Conservation (phyloP, 2,888 invertebrate genomes). For the Stenichneumon culpator region DNA sequence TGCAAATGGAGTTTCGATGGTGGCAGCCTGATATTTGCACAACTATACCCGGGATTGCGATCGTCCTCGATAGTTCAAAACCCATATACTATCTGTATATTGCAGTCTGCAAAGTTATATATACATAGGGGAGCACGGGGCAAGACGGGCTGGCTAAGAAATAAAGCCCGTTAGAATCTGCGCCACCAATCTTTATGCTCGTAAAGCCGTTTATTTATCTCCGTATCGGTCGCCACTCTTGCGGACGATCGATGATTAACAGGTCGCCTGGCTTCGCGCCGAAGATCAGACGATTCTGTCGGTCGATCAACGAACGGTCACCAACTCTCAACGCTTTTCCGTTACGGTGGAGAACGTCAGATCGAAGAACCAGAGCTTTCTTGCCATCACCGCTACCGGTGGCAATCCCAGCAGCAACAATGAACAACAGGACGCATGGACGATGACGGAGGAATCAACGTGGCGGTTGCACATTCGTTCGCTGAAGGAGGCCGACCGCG, state of each 20-base stretch:
- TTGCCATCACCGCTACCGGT: constrained; percentile 48
- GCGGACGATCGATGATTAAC: constrained; percentile 65
- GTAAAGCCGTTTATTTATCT: constrained; percentile 39
- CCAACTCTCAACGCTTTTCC: constrained; percentile 90
- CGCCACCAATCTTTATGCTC: constrained; percentile 3
- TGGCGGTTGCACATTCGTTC: constrained; percentile 92
- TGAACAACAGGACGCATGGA: constrained; percentile 65
- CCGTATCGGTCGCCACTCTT: constrained; percentile 50
- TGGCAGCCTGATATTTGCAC: constrained; percentile 67
- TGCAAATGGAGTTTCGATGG: constrained; percentile 70
- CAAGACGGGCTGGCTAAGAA: not conserved
- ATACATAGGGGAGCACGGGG: not conserved
- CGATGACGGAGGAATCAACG: constrained; percentile 89
- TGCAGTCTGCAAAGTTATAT: not conserved
- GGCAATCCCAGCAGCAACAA: constrained; percentile 54
- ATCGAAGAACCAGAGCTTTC: constrained; percentile 77
- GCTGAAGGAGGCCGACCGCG: constrained; percentile 90
- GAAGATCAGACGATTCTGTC: constrained; percentile 92
- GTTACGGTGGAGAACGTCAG: constrained; percentile 86
- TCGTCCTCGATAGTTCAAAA: constrained; percentile 61
- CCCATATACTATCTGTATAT: constrained; percentile 28
- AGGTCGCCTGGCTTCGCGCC: constrained; percentile 92
- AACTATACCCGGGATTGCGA: constrained; percentile 64
- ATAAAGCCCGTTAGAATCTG: not conserved
- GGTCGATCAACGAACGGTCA: constrained; percentile 91